A percentile compares a stretch with the other conserved stretches of the same genome.
phyloP scores from a whole-genome alignment of 1,140 invertebrate species.

The Amphibalanus amphitrite region DNA sequence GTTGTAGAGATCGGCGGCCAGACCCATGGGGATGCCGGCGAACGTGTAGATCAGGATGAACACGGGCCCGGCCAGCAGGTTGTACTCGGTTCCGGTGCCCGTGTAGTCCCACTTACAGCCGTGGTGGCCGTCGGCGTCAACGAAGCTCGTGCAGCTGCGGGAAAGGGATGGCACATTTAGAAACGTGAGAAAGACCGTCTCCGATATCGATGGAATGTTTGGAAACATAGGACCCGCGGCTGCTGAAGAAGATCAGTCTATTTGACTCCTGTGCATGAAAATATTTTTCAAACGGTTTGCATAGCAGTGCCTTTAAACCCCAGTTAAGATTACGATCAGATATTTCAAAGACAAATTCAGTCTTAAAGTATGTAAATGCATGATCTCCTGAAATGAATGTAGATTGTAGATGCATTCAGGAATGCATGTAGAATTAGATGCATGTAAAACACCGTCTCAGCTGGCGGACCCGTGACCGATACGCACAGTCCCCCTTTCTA shows the following conservation, averaged over 20 bases:
- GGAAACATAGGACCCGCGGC: not conserved
- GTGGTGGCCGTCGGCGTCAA: not conserved
- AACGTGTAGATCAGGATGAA: conserved; percentile 83
- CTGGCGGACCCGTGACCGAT: not conserved
- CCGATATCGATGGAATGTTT: not conserved
- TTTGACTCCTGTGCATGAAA: not conserved
- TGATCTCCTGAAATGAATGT: too few species aligned
- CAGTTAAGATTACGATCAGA: too few species aligned
- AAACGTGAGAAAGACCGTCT: too few species aligned
- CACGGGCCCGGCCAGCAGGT: conserved; percentile 74
- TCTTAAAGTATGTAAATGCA: too few species aligned
- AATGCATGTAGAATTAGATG: not conserved
- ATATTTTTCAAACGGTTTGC: too few species aligned
- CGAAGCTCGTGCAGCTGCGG: not conserved
- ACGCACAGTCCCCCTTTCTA: not conserved
- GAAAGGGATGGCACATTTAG: too few species aligned
- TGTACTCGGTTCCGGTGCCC: conserved; percentile 75
- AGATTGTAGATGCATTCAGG: too few species aligned
- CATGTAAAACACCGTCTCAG: not conserved
- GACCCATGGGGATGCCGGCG: conserved; percentile 63
- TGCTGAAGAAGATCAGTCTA: not conserved
- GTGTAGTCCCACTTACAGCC: conserved; percentile 80
- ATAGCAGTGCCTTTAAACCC: too few species aligned
- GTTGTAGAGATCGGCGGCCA: conserved; percentile 54
- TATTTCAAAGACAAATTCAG: too few species aligned